Base-by-base conservation (phyloP, 2,797 vertebrate genomes). In the Lepilemur septentrionalis region DNA sequence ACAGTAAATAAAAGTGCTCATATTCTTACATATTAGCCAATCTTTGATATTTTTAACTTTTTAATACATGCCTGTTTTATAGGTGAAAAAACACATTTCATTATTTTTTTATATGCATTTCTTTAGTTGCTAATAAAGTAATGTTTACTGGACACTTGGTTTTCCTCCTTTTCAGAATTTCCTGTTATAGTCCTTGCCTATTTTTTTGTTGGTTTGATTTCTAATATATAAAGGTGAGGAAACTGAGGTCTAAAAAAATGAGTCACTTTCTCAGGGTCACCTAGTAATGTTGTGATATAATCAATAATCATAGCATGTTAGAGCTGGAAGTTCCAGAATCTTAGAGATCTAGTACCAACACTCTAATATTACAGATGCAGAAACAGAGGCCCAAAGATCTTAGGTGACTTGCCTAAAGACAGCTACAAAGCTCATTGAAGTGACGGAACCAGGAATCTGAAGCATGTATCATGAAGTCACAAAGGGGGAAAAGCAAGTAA, bases 71-170 rank as follows among this genome's bases (percentile, higher is more conserved):
- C 2, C 38, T 23, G 46, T 75, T 91, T 93, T 95, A 61, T 55
- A 79, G 43, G 23, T 93, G 25, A 97, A 79, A 83, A 83, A 55
- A 72, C 61, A 43, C 69, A 22, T 85, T 73, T 69, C 30, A 9
- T 0, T 91, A 69, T 89, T 90, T 81, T 59, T 59, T 92, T 82
- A 28, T 41, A 61, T 35, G 17, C 32, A 69, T 96, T 94, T 80
- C 75, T 94, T 91, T 93, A 82, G 43, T 93, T 93, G 38, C 79
- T 93, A 43, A 48, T 91, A 61, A 93, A 84, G 9, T 88, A 92
- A 23, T 63, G 7, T 93, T 88, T 91, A 70, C 20, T 76, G 10
- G 52, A 48, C 15, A 65, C n/a, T 85, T 84, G 20, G 59, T 89
- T 89, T 80, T 93, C 65, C 32, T 85, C 22, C 41, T 96, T 80